Percentiles rank a stretch among this genome's conserved stretches.
phyloP scores from a whole-genome alignment of 1,140 invertebrate genomes.

The Chelonus insularis region DNA sequence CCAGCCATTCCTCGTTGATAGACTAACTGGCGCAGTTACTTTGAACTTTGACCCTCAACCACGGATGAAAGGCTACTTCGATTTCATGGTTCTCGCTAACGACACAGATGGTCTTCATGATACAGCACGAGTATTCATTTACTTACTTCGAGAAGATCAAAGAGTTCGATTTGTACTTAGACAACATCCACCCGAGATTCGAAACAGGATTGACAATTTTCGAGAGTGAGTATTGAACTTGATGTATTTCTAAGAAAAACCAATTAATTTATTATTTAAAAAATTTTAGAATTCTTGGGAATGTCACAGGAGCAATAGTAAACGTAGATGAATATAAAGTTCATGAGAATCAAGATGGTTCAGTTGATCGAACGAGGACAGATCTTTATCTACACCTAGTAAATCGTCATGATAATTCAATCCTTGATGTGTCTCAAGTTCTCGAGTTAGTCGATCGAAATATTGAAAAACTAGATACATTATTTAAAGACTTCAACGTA shows the following conservation, averaged over 20 bases:
- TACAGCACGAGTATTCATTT: constrained; percentile 83
- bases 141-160: constrained; percentile 90
- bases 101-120: constrained; percentile 81
- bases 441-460: constrained; percentile 86
- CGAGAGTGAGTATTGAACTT: constrained; percentile 76
- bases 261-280: not conserved
- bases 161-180: constrained; percentile 89
- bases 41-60: constrained; percentile 95
- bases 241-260: not conserved
- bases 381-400: constrained; percentile 94
- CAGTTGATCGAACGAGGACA: constrained; percentile 91
- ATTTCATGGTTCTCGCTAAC: constrained; percentile 84
- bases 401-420: constrained; percentile 85
- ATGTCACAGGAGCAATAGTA: constrained; percentile 87
- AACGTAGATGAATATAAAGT: constrained; percentile 92
- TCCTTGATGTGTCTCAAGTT: constrained; percentile 84
- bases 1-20: constrained; percentile 82
- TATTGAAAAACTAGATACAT: constrained; percentile 81
- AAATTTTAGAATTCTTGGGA: constrained; percentile 69
- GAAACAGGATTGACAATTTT: constrained; percentile 77
- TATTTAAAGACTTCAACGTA: constrained; percentile 93
- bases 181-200: constrained; percentile 82
- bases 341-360: constrained; percentile 89
- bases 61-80: constrained; percentile 96
- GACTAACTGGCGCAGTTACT: constrained; percentile 77